Evolutionary conservation across 2,888 invertebrate species (phyloP).

Genomic region (Platerodrilus igneus): DNA sequence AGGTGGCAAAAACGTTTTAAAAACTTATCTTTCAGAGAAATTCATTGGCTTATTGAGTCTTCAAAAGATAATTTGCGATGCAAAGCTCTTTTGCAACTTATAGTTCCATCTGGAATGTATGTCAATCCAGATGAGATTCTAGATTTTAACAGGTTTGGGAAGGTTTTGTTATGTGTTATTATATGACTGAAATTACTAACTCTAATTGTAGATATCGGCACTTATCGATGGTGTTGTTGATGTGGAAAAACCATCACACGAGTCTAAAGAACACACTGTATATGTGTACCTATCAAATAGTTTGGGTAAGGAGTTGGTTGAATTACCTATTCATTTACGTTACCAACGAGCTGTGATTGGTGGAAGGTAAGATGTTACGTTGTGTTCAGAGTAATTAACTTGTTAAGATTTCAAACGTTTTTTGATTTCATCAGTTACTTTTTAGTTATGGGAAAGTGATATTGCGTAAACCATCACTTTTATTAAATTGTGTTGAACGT

Average conservation of each 20-base stretch:
- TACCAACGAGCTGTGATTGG: constrained; percentile 49
- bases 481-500: constrained; percentile 37
- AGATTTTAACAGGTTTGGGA: constrained; percentile 41
- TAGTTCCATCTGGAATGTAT: constrained; percentile 44
- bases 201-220: constrained; percentile 35
- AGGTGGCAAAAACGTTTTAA: background rate
- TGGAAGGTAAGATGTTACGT: constrained; percentile 41
- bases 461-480: constrained; percentile 41
- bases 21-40: constrained; percentile 39
- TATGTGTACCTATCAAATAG: constrained; percentile 41
- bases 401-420: background rate
- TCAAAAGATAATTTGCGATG: constrained; percentile 33
- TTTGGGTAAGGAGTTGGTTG: constrained; percentile 38
- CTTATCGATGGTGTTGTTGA: constrained; percentile 44
- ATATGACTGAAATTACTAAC: background rate
- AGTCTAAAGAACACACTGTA: constrained; percentile 40
- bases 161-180: constrained; percentile 26
- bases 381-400: background rate
- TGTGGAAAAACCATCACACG: constrained; percentile 45
- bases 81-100: constrained; percentile 39
- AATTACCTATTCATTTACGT: constrained; percentile 49
- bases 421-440: background rate
- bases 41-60: constrained; percentile 48
- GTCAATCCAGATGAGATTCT: constrained; percentile 48
- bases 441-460: constrained; percentile 30